These are phyloP conservation scores for Drosophila aff. DNA, from an alignment of 1,140 invertebrate genomes.

Conservation along the genomic window DNA sequence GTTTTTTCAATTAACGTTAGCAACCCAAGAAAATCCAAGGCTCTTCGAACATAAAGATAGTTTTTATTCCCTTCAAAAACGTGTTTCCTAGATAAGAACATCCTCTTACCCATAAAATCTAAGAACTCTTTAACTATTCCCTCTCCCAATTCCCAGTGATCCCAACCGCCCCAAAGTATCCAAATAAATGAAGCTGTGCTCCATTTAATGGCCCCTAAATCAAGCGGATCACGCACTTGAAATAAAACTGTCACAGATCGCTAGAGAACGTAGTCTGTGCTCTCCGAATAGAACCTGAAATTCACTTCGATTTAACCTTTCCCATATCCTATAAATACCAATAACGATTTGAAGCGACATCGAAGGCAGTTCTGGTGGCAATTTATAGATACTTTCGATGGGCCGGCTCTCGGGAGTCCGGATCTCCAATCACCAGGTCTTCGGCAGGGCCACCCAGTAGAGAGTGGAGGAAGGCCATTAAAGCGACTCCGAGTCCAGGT, in stretches of 20 bases:
- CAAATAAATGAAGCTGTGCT: constrained; percentile 37
- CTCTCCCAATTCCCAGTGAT: not conserved
- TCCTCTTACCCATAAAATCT: not conserved
- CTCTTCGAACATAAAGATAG: not conserved
- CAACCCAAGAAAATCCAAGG: not conserved
- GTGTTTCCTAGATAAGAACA: not conserved
- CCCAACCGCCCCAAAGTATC: not conserved
- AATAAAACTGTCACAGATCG: constrained; percentile 48
- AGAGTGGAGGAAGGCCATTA: constrained; percentile 30
- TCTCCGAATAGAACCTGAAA: constrained; percentile 34
- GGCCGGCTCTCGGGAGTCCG: not conserved
- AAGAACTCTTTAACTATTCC: not conserved
- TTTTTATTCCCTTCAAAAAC: not conserved
- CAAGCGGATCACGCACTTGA: constrained; percentile 43
- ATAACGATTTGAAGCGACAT: constrained; percentile 48
- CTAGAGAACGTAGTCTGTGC: constrained; percentile 20
- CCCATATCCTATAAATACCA: constrained; percentile 41
- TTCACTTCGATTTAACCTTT: constrained; percentile 37
- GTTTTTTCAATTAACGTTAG: not conserved
- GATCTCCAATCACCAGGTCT: constrained; percentile 10
- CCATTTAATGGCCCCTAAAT: constrained; percentile 31
- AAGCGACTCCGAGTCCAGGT: constrained; percentile 30
- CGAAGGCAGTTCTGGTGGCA: constrained; percentile 25
- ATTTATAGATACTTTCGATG: constrained; percentile 56
- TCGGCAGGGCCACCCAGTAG: constrained; percentile 5